phyloP scores from a whole-genome alignment of 2,797 vertebrate genomes.

The Hypotaenidia philippensis region DNA sequence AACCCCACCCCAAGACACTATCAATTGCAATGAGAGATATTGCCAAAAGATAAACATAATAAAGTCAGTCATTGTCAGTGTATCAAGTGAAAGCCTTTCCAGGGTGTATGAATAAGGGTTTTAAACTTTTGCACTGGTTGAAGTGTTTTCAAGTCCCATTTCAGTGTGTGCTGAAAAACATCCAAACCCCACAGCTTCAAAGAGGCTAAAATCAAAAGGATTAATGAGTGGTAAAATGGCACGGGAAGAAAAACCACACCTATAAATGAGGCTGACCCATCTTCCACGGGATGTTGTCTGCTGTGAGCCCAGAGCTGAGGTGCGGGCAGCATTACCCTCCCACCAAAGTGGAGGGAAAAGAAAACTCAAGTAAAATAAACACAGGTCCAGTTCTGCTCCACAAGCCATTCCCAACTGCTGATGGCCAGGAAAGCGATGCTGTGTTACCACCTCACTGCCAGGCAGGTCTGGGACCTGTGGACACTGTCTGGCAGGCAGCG shows the following conservation, averaged over 20 bases:
- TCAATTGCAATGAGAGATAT: constrained; percentile 45
- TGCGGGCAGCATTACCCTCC: neutral
- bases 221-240: constrained; percentile 33
- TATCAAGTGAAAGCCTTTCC: constrained; percentile 18
- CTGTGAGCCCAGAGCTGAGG: neutral
- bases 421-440: accelerated
- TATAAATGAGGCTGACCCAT: neutral
- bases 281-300: neutral
- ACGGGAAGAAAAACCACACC: neutral
- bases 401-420: neutral
- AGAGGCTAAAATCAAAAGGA: constrained; percentile 60
- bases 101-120: constrained; percentile 28
- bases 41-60: constrained; percentile 63
- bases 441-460: accelerated
- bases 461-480: accelerated
- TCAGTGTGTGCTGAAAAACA: neutral
- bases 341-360: neutral
- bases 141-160: constrained; percentile 29
- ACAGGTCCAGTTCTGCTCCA: neutral
- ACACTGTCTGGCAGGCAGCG: accelerated
- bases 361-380: neutral
- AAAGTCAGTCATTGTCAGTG: constrained; percentile 14
- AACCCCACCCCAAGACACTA: neutral
- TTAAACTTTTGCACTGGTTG: constrained; percentile 55
- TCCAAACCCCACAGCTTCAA: constrained; percentile 50